These are phyloP conservation scores for Littorina saxatilis DNA, from an alignment of 1,140 invertebrate genomes.

Conservation along the genomic window DNA sequence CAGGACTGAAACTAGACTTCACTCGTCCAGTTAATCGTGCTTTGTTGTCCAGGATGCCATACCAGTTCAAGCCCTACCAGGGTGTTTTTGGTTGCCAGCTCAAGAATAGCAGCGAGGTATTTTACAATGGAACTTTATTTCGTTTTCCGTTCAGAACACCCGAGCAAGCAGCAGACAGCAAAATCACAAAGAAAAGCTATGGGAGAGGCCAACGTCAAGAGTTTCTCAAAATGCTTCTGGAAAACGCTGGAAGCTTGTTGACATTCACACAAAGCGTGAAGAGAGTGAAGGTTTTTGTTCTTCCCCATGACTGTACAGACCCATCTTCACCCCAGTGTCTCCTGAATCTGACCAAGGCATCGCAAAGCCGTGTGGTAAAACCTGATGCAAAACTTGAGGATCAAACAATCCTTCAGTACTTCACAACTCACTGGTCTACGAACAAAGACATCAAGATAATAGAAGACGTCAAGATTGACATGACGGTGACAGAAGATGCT, in stretches of 20 bases:
- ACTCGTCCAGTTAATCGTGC: slow-evolving; percentile 10
- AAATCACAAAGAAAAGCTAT: slow-evolving; percentile 61
- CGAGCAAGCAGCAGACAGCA: slow-evolving; percentile 59
- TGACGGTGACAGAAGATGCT: background rate
- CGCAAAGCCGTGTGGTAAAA: background rate
- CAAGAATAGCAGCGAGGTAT: background rate
- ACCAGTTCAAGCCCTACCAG: slow-evolving; percentile 55
- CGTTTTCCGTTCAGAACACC: slow-evolving; percentile 62
- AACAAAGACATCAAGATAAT: background rate
- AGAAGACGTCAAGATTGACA: slow-evolving; percentile 10
- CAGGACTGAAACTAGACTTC: slow-evolving; percentile 52
- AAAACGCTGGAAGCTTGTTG: slow-evolving; percentile 59
- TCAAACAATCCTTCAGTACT: background rate
- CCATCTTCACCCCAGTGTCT: slow-evolving; percentile 24
- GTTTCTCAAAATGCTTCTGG: slow-evolving; percentile 49
- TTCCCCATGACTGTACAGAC: slow-evolving; percentile 35
- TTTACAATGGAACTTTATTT: slow-evolving; percentile 67
- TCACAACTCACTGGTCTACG: background rate
- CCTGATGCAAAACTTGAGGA: background rate
- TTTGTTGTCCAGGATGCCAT: slow-evolving; percentile 38
- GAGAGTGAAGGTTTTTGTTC: slow-evolving; percentile 61
- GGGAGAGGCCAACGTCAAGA: slow-evolving; percentile 1
- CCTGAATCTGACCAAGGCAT: slow-evolving; percentile 31
- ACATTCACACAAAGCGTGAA: slow-evolving; percentile 71
- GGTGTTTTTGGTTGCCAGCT: slow-evolving; percentile 61